Conservation (phyloP, 2,888 invertebrate species). For the Pyrocoelia pectoralis region DNA sequence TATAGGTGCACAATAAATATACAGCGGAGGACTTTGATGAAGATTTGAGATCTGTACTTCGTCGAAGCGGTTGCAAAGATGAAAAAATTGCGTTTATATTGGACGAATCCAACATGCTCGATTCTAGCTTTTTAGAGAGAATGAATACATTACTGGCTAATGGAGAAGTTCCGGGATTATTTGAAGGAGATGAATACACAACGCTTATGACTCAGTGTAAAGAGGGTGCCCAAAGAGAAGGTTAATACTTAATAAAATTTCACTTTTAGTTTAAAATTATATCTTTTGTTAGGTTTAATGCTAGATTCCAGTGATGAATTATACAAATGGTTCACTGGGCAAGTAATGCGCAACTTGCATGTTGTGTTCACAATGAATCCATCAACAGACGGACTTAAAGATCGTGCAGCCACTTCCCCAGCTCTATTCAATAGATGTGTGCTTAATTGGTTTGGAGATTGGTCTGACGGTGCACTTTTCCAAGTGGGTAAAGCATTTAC, state of each 20-base stretch:
- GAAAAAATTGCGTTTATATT: constrained; percentile 99
- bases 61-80: constrained; percentile 90
- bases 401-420: constrained; percentile 98
- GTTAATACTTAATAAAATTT: constrained; percentile 36
- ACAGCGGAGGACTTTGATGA: constrained; percentile 99
- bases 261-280: too few species aligned
- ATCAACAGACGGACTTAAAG: constrained; percentile 96
- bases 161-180: constrained; percentile 95
- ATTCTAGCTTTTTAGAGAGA: constrained; percentile 97
- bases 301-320: constrained; percentile 97
- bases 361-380: constrained; percentile 99
- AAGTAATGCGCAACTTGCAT: constrained; percentile 99
- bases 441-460: constrained; percentile 99
- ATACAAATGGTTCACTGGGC: constrained; percentile 99
- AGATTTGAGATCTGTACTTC: constrained; percentile 88
- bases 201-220: constrained; percentile 99
- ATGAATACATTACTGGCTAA: constrained; percentile 99
- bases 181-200: constrained; percentile 97
- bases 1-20: constrained; percentile 96
- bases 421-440: constrained; percentile 99
- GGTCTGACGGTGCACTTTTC: constrained; percentile 95
- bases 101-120: constrained; percentile 98
- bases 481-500: constrained; percentile 98
- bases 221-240: constrained; percentile 97
- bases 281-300: constrained; percentile 75